Evolutionary conservation across 1,140 invertebrate genomes (phyloP), one percentile per base, ranked within the genome.

Genomic region (Platyura marginata): DNA sequence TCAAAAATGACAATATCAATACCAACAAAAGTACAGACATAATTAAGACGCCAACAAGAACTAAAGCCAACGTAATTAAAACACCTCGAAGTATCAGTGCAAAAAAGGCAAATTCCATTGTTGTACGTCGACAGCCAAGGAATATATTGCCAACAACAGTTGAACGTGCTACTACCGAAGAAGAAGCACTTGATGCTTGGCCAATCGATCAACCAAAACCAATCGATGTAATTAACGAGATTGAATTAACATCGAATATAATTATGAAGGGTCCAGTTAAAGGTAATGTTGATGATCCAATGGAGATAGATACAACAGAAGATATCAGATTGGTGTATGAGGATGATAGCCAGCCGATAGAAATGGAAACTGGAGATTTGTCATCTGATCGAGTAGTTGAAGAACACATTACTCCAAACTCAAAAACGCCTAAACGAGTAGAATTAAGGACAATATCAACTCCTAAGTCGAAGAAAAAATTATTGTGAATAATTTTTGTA

Each of bases 401-500:
- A 59, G 44, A 40, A 44, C 50, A 19, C 51, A 53, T 20, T 32
- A 46, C 15, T 10, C 47, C 4, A 40, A 54, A 48, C 1, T 48
- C 52, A 3, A 76, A 71, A 60, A 72, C 72, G 0, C 77, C 74
- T 0, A 56, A 78, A 23, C 59, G 80, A 48, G 77, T 83, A 2
- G 66, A 72, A 44, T 70, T 82, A 46, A 78, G 79, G 23, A 84
- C 79, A 21, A 57, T 84, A 23, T 80, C 77, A 2, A 81, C 79
- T 53, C 79, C 79, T 25, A 82, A 79, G 54, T 71, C 68, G 45
- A 59, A 64, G 48, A 78, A 74, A 56, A 76, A 75, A 51, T 45
- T 58, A 15, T 48, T 57, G 43, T 34, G 29, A 35, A 40, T n/a
- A n/a, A n/a, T n/a, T n/a, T n/a, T n/a, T n/a, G n/a, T n/a, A n/a